phyloP scores from a whole-genome alignment of 2,113 vertebrate species.

The Micronycteris hirsuta region DNA sequence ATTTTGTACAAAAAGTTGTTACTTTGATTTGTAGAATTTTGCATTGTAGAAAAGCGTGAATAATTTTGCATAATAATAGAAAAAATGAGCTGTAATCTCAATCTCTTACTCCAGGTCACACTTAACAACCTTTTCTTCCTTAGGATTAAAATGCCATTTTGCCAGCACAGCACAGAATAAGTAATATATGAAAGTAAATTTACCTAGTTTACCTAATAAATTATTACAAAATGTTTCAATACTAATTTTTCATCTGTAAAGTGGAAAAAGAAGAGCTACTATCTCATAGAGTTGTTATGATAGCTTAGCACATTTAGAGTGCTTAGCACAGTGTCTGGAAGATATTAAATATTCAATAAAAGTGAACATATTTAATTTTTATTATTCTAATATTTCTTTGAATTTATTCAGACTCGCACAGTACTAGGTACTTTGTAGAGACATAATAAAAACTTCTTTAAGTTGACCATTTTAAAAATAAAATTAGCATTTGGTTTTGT shows the following conservation, averaged over 20 bases:
- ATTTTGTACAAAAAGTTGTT: background rate
- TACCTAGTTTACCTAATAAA: background rate
- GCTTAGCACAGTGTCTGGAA: background rate
- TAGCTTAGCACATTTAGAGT: background rate
- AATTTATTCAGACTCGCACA: background rate
- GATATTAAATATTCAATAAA: background rate
- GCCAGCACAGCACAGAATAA: background rate
- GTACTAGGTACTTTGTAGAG: background rate
- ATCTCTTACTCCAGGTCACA: background rate
- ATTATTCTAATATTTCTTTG: background rate
- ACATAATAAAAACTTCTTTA: background rate
- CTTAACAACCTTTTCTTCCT: background rate
- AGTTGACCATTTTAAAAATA: background rate
- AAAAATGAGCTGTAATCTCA: background rate
- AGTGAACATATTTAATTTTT: background rate
- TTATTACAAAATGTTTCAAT: background rate
- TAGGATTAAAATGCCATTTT: background rate
- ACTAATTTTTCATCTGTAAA: background rate
- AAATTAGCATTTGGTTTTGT: background rate
- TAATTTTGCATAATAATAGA: background rate
- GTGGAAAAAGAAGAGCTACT: background rate
- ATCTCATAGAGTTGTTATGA: background rate
- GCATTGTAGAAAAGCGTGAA: background rate
- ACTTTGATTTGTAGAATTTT: background rate
- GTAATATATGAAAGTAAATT: background rate